phyloP scores from a whole-genome alignment of 2,797 vertebrate species.

The Gadopsis bispinosus region DNA sequence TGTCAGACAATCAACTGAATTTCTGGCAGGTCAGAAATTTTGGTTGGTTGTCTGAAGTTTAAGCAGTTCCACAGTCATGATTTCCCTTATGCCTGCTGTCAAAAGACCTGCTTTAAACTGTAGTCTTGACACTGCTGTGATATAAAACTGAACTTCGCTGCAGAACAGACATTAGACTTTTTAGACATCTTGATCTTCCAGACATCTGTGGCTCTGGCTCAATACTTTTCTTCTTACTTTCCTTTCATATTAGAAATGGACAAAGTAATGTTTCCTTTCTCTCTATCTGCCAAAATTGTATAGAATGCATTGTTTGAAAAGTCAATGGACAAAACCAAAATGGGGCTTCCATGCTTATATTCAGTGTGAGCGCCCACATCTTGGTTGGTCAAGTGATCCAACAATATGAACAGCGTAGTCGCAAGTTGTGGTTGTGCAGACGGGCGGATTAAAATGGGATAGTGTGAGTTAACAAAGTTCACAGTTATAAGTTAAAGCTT shows the following conservation, averaged over 20 bases:
- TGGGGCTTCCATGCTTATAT: too few relatives aligned
- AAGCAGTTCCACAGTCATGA: background rate
- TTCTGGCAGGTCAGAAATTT: background rate
- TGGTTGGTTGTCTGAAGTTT: background rate
- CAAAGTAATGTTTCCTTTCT: background rate
- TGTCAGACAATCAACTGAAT: background rate
- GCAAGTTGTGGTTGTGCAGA: background rate
- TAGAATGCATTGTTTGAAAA: background rate
- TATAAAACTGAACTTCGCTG: too few relatives aligned
- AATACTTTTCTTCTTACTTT: background rate
- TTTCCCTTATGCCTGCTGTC: background rate
- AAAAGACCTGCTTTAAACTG: background rate
- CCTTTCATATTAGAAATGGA: background rate
- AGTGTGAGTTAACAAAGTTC: background rate
- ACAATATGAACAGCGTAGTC: background rate
- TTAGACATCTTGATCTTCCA: background rate
- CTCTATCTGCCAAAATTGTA: background rate
- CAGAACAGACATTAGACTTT: too few relatives aligned
- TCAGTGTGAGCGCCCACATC: too few relatives aligned
- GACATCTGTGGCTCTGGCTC: background rate
- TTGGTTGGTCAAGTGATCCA: background rate
- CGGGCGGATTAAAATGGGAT: background rate
- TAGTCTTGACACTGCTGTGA: too few relatives aligned
- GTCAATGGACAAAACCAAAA: too few relatives aligned
- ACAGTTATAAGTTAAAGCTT: background rate